A percentile compares a stretch with the other conserved stretches of the same genome.
Evolutionary conservation across 2,113 vertebrate species (phyloP).

Genomic region (Ciconia boyciana): DNA sequence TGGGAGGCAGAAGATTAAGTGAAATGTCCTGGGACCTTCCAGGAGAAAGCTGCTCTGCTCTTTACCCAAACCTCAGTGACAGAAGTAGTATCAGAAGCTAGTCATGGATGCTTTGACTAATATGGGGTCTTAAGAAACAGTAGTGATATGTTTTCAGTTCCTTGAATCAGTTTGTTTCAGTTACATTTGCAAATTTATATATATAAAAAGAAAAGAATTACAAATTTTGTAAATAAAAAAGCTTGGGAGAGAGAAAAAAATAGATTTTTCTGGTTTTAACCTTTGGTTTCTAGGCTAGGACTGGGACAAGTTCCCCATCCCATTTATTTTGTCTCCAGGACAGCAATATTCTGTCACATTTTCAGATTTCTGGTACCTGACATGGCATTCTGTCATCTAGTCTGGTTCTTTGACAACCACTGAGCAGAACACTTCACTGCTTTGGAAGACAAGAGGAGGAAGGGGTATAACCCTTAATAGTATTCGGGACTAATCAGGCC

Average conservation of each 20-base stretch:
- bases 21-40: not conserved
- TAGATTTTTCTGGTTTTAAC: not conserved
- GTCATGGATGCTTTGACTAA: not conserved
- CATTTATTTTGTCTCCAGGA: not conserved
- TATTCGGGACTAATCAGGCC: not conserved
- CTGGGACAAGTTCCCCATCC: not conserved
- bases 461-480: not conserved
- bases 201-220: not conserved
- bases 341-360: not conserved
- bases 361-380: not conserved
- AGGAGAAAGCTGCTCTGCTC: not conserved
- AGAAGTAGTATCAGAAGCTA: not conserved
- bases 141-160: not conserved
- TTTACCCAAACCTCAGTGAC: not conserved
- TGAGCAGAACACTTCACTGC: not conserved
- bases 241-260: not conserved
- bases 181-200: not conserved
- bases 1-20: not conserved
- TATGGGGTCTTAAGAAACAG: not conserved
- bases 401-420: not conserved
- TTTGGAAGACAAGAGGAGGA: not conserved
- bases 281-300: not conserved
- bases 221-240: not conserved
- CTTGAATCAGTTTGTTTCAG: not conserved
- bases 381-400: not conserved